These are phyloP conservation scores for Cyclina sinensis DNA, from an alignment of 1,140 invertebrate species.

Conservation along the genomic window DNA sequence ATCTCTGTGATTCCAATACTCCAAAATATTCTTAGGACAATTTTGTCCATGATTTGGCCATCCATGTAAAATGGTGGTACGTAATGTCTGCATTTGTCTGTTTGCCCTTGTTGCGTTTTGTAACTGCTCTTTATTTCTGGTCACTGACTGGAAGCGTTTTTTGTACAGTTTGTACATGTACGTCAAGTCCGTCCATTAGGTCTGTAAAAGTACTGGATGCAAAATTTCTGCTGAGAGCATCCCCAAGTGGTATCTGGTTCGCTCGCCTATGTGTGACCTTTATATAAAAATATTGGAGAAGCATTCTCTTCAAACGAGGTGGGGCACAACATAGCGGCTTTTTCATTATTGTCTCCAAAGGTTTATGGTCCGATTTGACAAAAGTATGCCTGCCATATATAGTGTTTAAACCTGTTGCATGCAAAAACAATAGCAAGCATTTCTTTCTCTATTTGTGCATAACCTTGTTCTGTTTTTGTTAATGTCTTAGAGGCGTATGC, in stretches of 20 bases:
- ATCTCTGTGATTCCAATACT: no score
- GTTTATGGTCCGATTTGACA: conserved; percentile 28
- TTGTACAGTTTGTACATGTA: not conserved
- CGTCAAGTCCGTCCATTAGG: not conserved
- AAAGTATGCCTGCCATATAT: no score
- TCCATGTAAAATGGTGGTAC: no score
- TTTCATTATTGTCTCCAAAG: not conserved
- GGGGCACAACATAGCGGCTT: not conserved
- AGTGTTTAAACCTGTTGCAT: no score
- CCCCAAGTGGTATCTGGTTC: no score
- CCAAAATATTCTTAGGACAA: not conserved
- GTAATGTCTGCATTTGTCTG: not conserved
- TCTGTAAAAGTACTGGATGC: not conserved
- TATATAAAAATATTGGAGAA: conserved; percentile 12
- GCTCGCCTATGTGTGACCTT: not conserved
- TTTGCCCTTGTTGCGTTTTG: not conserved
- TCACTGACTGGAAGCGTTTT: conserved; percentile 4
- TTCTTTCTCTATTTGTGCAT: no score
- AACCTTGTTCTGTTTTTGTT: not conserved
- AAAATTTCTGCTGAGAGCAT: no score
- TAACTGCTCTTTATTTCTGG: not conserved
- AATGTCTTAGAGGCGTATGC: conserved; percentile 37
- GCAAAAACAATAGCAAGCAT: no score
- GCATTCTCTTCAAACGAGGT: not conserved
- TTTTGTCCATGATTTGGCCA: not conserved